phyloP scores from a whole-genome alignment of 2,113 vertebrate genomes.

The Xiphophorus couchianus region DNA sequence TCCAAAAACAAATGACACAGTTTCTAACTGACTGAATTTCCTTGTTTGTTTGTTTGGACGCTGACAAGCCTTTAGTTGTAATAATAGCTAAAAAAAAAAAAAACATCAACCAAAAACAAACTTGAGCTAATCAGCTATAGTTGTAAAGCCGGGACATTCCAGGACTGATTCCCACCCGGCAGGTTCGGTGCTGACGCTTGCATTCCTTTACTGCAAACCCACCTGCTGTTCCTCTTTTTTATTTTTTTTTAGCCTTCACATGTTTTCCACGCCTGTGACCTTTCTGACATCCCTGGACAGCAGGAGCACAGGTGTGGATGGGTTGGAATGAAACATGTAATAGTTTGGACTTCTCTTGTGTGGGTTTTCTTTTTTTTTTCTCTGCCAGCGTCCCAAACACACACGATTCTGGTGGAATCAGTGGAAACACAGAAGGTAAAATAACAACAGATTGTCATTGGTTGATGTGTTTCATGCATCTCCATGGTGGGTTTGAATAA shows the following conservation, averaged over 20 bases:
- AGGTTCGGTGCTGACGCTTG: conserved; percentile 55
- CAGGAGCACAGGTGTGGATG: conserved; percentile 13
- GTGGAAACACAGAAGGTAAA: conserved; percentile 7
- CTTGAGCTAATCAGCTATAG: conserved; percentile 54
- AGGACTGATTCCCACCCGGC: conserved; percentile 35
- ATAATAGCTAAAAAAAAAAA: too few relatives aligned
- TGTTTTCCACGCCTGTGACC: conserved; percentile 23
- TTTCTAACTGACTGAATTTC: too few relatives aligned
- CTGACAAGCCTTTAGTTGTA: too few relatives aligned
- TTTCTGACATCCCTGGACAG: conserved; percentile 17
- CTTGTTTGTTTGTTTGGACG: too few relatives aligned
- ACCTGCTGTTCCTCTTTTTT: conserved; percentile 36
- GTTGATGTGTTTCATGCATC: conserved; percentile 4
- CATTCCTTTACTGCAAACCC: conserved; percentile 52
- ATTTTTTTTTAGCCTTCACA: conserved; percentile 11
- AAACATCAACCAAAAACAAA: not conserved
- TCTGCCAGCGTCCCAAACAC: conserved; percentile 17
- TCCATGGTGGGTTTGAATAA: conserved; percentile 12
- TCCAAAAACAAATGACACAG: too few relatives aligned
- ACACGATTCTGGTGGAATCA: conserved; percentile 33
- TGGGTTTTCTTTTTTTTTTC: conserved; percentile 9
- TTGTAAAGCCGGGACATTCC: conserved; percentile 58
- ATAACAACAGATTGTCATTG: not conserved
- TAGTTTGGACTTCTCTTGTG: conserved; percentile 2
- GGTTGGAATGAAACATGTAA: conserved; percentile 4